Conservation (phyloP, 2,113 vertebrate species). For the Archocentrus centrarchus region DNA sequence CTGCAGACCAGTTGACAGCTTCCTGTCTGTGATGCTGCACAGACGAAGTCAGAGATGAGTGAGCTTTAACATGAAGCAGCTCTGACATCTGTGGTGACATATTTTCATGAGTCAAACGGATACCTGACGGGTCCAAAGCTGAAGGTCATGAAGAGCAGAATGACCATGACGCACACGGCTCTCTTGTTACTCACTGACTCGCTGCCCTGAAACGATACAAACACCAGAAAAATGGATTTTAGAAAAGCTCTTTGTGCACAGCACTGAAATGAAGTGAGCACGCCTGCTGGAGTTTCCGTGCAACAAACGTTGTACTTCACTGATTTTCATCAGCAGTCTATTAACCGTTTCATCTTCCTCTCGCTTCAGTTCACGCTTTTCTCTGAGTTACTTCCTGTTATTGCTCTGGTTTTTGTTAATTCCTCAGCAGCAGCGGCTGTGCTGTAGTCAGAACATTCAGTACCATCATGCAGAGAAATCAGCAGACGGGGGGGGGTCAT, state of each 20-base stretch:
- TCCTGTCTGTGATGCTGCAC: constrained; percentile 85
- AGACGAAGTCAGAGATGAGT: background rate
- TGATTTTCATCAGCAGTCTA: too few relatives aligned
- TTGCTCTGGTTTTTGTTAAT: too few relatives aligned
- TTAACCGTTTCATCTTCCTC: too few relatives aligned
- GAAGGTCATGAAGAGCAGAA: constrained; percentile 90
- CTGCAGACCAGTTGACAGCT: constrained; percentile 59
- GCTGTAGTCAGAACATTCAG: background rate
- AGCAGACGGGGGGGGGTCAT: too few relatives aligned
- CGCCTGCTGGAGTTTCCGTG: too few relatives aligned
- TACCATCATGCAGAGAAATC: background rate
- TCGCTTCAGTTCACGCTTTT: too few relatives aligned
- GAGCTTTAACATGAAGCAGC: background rate
- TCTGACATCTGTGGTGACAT: accelerated
- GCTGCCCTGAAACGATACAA: constrained; percentile 71
- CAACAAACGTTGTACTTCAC: too few relatives aligned
- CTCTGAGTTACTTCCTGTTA: background rate
- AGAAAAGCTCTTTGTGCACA: background rate
- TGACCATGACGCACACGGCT: constrained; percentile 88
- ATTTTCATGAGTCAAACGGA: background rate
- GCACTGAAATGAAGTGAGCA: too few relatives aligned
- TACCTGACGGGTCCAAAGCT: constrained; percentile 92
- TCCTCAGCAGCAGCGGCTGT: background rate
- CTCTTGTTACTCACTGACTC: constrained; percentile 83
- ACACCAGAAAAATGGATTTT: background rate